Evolutionary conservation across 2,113 vertebrate species (phyloP), one percentile per base, ranked within the genome.

Genomic region (Atrichornis clamosus): DNA sequence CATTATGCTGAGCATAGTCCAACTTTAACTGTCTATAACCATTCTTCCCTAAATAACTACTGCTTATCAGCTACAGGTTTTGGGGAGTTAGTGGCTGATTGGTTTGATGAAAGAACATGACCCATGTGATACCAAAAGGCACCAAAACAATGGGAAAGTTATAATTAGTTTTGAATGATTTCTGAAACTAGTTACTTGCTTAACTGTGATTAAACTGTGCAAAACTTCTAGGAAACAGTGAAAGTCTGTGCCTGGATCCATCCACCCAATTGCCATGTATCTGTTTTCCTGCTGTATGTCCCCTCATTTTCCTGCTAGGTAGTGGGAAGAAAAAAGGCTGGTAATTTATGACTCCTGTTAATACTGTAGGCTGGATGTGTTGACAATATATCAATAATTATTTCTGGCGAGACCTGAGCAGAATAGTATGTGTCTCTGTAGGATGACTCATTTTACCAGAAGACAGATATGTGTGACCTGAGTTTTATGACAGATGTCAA

Each of bases 401-500:
- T 97, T 98, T 97, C 97, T 98, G 96, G 92, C 84, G 94, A 96
- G 94, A 84, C 87, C 92, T 7, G 49, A 94, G 79, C 44, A 88
- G 88, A 69, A 75, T 62, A 68, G 87, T 80, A 96, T 77, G 46
- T 87, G 92, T 95, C 96, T 96, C 95, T 96, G 92, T 87, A 84
- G 89, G 93, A 96, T 96, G 97, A 97, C 96, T 98, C 94, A 96
- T 98, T 97, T 97, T 97, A 97, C 93, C 97, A 94, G 95, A 97
- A 98, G 97, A 98, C 97, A 97, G 97, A 97, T 96, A 96, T 72
- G 94, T 93, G 94, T 96, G 97, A 96, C 96, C 96, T 65, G 87
- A 97, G 92, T 91, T 98, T 98, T 97, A 97, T 96, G 98, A 98
- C 97, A 98, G 97, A 96, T 97, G 97, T 98, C 98, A 98, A 97